These are phyloP conservation scores for Drosophila meridionalis DNA, from an alignment of 2,888 invertebrate species.

Conservation along the genomic window DNA sequence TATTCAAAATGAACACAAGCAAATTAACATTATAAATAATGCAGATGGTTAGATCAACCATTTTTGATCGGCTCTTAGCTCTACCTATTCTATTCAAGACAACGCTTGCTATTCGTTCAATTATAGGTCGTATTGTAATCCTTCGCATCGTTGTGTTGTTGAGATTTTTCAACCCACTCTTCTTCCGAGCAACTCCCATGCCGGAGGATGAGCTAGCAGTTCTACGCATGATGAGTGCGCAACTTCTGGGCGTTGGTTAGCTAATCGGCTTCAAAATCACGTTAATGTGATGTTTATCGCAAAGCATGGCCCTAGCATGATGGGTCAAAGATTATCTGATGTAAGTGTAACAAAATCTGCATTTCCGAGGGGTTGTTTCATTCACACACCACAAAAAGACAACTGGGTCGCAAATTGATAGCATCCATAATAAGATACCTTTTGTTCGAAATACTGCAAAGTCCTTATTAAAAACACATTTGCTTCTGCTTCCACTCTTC, in stretches of 20 bases:
- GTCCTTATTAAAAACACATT: constrained; percentile 61
- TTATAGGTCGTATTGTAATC: constrained; percentile 8
- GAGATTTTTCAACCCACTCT: constrained; percentile 3
- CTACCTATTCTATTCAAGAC: neutral
- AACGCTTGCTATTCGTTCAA: neutral
- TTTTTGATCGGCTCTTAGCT: neutral
- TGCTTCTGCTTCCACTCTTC: constrained; percentile 15
- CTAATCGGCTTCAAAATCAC: constrained; percentile 73
- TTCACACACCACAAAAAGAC: constrained; percentile 12
- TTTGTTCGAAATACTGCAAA: constrained; percentile 46
- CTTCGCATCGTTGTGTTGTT: neutral
- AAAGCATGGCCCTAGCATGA: constrained; percentile 36
- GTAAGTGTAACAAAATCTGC: constrained; percentile 57
- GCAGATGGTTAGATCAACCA: too few relatives aligned
- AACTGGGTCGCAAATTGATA: constrained; percentile 41
- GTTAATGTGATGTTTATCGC: constrained; percentile 74
- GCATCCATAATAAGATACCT: constrained; percentile 18
- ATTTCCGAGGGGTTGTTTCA: constrained; percentile 44
- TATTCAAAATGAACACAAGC: too few relatives aligned
- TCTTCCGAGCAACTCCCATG: neutral
- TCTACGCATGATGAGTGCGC: constrained; percentile 52
- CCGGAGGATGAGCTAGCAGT: constrained; percentile 43
- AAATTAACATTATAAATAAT: too few relatives aligned
- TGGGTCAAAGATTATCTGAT: constrained; percentile 42
- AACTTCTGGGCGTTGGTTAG: constrained; percentile 32